Percentiles rank a stretch among this genome's conserved stretches.
These are phyloP conservation scores for Oncorhynchus gorbuscha DNA, from an alignment of 2,113 vertebrate genomes.

Conservation along the genomic window DNA sequence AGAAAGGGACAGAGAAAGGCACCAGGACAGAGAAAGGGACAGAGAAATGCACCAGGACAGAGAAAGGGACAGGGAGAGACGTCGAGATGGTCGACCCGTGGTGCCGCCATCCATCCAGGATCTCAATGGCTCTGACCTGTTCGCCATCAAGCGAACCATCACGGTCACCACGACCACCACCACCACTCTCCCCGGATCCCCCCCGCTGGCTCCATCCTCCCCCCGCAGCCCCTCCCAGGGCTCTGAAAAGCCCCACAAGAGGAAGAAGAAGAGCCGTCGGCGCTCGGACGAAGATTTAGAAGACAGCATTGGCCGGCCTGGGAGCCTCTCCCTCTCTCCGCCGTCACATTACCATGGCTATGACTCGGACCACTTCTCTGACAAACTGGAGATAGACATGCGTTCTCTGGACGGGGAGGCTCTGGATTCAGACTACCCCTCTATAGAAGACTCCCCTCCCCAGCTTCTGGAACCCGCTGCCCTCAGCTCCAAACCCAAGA, in stretches of 20 bases:
- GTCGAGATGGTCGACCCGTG: constrained; percentile 77
- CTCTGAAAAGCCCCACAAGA: constrained; percentile 73
- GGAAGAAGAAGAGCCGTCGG: constrained; percentile 73
- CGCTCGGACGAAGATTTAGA: constrained; percentile 57
- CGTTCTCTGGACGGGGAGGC: constrained; percentile 78
- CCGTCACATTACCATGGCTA: constrained; percentile 62
- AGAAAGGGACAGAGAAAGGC: constrained; percentile 62
- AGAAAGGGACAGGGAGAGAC: constrained; percentile 65
- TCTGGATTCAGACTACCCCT: constrained; percentile 78
- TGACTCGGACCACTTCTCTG: constrained; percentile 70
- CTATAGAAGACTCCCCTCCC: constrained; percentile 71
- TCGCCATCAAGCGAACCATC: constrained; percentile 93
- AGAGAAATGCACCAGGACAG: constrained; percentile 43
- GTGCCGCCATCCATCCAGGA: constrained; percentile 92
- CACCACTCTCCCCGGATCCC: constrained; percentile 72
- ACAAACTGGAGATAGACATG: constrained; percentile 70
- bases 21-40: constrained; percentile 22
- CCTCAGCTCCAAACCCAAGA: constrained; percentile 66
- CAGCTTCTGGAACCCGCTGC: constrained; percentile 56
- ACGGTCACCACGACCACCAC: constrained; percentile 80
- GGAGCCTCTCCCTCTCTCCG: constrained; percentile 58
- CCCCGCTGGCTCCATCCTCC: constrained; percentile 61
- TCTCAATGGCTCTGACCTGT: constrained; percentile 87
- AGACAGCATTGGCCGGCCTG: constrained; percentile 50
- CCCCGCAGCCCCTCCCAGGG: constrained; percentile 58